Base-by-base conservation (phyloP, 2,113 vertebrate genomes). In the Bubo blakistoni region DNA sequence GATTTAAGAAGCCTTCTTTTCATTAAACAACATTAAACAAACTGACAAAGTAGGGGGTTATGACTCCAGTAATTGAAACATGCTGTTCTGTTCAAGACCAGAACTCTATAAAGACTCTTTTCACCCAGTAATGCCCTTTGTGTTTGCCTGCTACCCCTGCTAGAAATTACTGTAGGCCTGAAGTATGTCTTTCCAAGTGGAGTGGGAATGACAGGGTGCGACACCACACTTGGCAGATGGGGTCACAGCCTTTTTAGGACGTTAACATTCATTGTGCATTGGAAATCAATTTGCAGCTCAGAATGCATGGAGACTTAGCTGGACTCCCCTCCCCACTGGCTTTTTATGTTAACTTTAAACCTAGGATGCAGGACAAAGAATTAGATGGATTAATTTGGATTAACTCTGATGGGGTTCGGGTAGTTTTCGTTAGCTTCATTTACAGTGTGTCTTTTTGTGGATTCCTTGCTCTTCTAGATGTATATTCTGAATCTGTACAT, bases 1-100 rank as follows among this genome's bases (percentile, higher is more conserved):
- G 97, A 96, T 97, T 98, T 97, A 96, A 97, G 97, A 97, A 98
- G 93, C 92, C 96, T 96, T 97, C 94, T 96, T 98, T 97, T 98
- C 95, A 96, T 98, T 97, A 97, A 97, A 97, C 88, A 96, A 82
- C 94, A 94, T 94, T 96, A 97, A 97, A 97, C 97, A 98, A 98
- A 97, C 96, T 91, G 96, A 96, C 97, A 91, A 92, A 84, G 96
- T 94, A 77, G 95, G 95, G 94, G 96, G 96, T 97, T 97, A 96
- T 95, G 97, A 96, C 98, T 97, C 74, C 47, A 84, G 96, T 98
- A 97, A 98, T 97, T 98, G 98, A 97, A 98, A 98, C 98, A 96
- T 92, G 97, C 97, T 98, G 98, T 89, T 97, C 94, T 92, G 85
- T 90, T 86, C 82, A 81, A 82, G 97, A 94, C 94, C 97, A 95